Conservation (phyloP, 1,140 invertebrate species). For the Oedothorax gibbosus region DNA sequence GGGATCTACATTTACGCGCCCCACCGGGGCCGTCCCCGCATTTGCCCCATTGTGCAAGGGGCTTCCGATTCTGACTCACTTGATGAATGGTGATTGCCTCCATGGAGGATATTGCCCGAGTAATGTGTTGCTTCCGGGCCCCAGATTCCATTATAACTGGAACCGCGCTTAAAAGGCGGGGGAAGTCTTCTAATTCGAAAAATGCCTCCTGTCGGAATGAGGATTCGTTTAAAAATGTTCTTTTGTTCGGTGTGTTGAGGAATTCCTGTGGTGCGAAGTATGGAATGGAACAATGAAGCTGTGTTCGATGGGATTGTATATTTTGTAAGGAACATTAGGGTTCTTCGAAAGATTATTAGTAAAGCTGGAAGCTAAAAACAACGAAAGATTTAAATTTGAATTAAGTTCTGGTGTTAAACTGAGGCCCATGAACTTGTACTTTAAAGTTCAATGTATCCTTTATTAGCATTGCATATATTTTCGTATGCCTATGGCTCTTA, state of each 20-base stretch:
- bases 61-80: slow-evolving; percentile 18
- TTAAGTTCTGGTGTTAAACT: too few relatives aligned
- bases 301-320: not conserved
- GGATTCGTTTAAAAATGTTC: slow-evolving; percentile 12
- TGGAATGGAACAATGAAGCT: not conserved
- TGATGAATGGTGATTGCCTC: slow-evolving; percentile 42
- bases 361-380: too few relatives aligned
- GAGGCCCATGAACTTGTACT: too few relatives aligned
- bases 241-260: slow-evolving; percentile 1
- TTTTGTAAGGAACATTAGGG: not conserved
- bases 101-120: slow-evolving; percentile 13
- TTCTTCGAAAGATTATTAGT: not conserved
- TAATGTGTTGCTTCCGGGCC: slow-evolving; percentile 34
- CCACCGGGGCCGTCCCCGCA: too few relatives aligned
- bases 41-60: too few relatives aligned
- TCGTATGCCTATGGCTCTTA: too few relatives aligned
- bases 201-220: slow-evolving; percentile 16
- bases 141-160: slow-evolving; percentile 18
- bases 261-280: not conserved
- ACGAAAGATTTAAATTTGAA: too few relatives aligned
- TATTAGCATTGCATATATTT: too few relatives aligned
- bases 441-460: too few relatives aligned
- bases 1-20: too few relatives aligned
- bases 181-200: slow-evolving; percentile 3
- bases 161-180: not conserved